These are phyloP conservation scores for Pterostichus niger DNA, from an alignment of 2,888 invertebrate species.

Conservation along the genomic window DNA sequence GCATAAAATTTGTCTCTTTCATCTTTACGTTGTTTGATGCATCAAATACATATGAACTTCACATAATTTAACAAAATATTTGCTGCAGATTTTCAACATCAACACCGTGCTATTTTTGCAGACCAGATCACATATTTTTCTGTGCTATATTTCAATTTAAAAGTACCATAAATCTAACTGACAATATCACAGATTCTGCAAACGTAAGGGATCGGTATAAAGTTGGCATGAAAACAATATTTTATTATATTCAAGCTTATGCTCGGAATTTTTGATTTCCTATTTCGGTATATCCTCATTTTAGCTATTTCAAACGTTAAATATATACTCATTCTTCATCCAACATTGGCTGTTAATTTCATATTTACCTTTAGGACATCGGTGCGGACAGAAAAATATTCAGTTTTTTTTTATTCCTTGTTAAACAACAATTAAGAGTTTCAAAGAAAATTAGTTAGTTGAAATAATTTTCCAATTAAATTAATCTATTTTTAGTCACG, in stretches of 20 bases:
- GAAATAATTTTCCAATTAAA: too few relatives aligned
- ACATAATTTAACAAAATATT: too few relatives aligned
- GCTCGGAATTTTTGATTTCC: background rate
- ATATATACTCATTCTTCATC: slow-evolving; percentile 9
- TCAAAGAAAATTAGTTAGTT: too few relatives aligned
- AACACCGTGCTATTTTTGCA: too few relatives aligned
- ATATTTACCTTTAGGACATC: background rate
- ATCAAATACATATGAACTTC: too few relatives aligned
- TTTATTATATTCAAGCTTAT: slow-evolving; percentile 19
- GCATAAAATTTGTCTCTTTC: too few relatives aligned
- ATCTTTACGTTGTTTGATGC: too few relatives aligned
- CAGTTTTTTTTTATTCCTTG: too few relatives aligned
- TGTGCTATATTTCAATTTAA: background rate
- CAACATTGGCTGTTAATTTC: background rate
- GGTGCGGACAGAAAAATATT: background rate
- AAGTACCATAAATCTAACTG: background rate
- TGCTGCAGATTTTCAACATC: too few relatives aligned
- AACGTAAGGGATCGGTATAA: background rate
- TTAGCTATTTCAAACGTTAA: background rate
- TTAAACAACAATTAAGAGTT: too few relatives aligned
- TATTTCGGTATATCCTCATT: background rate
- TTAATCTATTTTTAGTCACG: too few relatives aligned
- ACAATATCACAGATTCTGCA: slow-evolving; percentile 2
- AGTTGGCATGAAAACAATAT: slow-evolving; percentile 24
- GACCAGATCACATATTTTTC: background rate